Conservation (phyloP, 37 sponge, comb jelly and placozoan species). For the Oopsacas minuta region DNA sequence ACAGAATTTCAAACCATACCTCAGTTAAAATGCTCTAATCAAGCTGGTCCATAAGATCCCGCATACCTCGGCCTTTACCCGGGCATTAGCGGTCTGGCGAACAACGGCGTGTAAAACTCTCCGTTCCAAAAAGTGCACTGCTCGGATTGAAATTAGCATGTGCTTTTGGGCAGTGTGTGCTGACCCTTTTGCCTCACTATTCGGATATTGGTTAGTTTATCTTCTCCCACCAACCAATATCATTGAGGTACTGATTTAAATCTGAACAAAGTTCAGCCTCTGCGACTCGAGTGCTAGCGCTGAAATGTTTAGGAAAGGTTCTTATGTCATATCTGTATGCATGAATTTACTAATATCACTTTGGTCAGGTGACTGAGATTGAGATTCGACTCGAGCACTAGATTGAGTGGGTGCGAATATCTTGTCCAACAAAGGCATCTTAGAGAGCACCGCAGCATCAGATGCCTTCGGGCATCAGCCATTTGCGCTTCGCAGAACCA, state of each 20-base stretch:
- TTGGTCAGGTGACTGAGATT: not conserved
- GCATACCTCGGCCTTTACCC: not conserved
- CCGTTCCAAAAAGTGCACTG: not conserved
- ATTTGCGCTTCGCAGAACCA: not conserved
- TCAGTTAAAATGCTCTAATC: conserved; percentile 17
- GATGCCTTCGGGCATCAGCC: not conserved
- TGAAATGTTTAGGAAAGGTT: not conserved
- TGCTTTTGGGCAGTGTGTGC: not conserved
- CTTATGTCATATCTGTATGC: not conserved
- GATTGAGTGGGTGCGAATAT: not conserved
- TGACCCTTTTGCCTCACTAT: not conserved
- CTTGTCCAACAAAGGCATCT: not conserved
- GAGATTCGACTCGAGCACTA: not conserved
- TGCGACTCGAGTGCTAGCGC: not conserved
- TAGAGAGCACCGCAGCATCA: not conserved
- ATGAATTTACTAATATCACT: not conserved
- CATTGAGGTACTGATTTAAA: not conserved
- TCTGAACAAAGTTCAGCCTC: not conserved
- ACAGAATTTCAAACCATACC: conserved; percentile 22
- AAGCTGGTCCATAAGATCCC: conserved; percentile 3
- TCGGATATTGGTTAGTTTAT: not conserved
- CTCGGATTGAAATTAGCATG: conserved; percentile 11
- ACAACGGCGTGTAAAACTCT: not conserved
- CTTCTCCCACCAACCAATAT: not conserved
- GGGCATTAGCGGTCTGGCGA: not conserved